Evolutionary conservation across 2,113 vertebrate species (phyloP).

Genomic region (Colistium nudipinnis): DNA sequence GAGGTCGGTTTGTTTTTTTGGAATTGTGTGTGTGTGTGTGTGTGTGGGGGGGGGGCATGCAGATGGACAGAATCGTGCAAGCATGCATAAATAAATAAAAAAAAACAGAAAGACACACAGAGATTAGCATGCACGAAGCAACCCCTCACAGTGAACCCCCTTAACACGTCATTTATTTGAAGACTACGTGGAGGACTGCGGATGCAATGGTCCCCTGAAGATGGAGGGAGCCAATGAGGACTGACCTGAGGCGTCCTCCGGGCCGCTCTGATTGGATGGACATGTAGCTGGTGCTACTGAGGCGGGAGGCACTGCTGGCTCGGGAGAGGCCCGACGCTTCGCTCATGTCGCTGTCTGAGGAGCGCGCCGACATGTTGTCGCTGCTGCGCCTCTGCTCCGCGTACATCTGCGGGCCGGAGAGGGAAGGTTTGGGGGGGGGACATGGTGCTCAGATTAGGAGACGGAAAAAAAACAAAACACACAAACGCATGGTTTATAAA

Average conservation of each 20-base stretch:
- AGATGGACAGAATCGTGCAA: slow-evolving; percentile 50
- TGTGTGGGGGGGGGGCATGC: slow-evolving; percentile 42
- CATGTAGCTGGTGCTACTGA: slow-evolving; percentile 99
- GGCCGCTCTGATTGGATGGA: slow-evolving; percentile 97
- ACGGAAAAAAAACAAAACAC: neutral
- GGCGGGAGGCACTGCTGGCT: slow-evolving; percentile 97
- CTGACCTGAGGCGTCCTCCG: slow-evolving; percentile 93
- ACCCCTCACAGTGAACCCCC: too few species aligned
- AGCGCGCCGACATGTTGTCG: slow-evolving; percentile 95
- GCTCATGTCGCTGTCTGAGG: slow-evolving; percentile 98
- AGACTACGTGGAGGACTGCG: too few species aligned
- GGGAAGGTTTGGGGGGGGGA: neutral
- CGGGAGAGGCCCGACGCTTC: slow-evolving; percentile 94
- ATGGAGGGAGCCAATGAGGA: neutral
- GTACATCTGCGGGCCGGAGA: slow-evolving; percentile 78
- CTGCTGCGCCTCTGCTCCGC: slow-evolving; percentile 93
- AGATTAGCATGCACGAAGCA: slow-evolving; percentile 53
- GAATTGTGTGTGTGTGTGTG: slow-evolving; percentile 1
- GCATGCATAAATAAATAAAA: slow-evolving; percentile 58
- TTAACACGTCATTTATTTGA: too few species aligned
- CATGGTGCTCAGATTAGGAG: neutral
- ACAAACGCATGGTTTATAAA: neutral
- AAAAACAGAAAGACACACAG: slow-evolving; percentile 44
- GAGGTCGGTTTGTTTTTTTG: slow-evolving; percentile 45
- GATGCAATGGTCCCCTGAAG: too few species aligned